A percentile compares a stretch with the other conserved stretches of the same genome.
phyloP scores from a whole-genome alignment of 2,888 invertebrate genomes.

The Drosophila mimica region DNA sequence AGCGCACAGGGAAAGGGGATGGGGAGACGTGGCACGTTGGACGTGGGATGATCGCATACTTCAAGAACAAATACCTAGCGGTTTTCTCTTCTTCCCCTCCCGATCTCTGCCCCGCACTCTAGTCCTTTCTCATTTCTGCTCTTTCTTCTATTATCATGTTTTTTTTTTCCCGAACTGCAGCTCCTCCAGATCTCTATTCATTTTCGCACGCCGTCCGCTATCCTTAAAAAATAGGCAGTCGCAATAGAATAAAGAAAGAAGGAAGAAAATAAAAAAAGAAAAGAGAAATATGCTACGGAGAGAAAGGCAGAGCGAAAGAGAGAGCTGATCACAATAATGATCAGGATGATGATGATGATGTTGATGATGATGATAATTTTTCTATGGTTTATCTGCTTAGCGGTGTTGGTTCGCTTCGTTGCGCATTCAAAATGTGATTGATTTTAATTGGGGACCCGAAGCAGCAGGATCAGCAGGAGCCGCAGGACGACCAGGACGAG shows the following conservation, averaged over 20 bases:
- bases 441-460: slow-evolving; percentile 71
- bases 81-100: slow-evolving; percentile 54
- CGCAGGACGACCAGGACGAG: slow-evolving; percentile 22
- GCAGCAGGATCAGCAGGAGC: slow-evolving; percentile 15
- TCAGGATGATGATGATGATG: neutral
- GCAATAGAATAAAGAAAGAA: slow-evolving; percentile 1
- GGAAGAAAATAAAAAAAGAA: slow-evolving; percentile 11
- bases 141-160: slow-evolving; percentile 2
- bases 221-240: slow-evolving; percentile 42
- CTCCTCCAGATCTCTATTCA: slow-evolving; percentile 42
- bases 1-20: neutral
- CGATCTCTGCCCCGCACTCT: slow-evolving; percentile 7
- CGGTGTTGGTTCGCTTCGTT: slow-evolving; percentile 49
- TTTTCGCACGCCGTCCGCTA: slow-evolving; percentile 65
- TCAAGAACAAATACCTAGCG: slow-evolving; percentile 76
- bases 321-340: slow-evolving; percentile 23
- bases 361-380: slow-evolving; percentile 56
- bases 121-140: slow-evolving; percentile 1
- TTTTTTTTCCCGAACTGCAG: slow-evolving; percentile 32
- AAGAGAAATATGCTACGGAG: slow-evolving; percentile 11
- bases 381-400: slow-evolving; percentile 68
- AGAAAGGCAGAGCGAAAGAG: slow-evolving; percentile 8
- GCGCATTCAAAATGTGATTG: slow-evolving; percentile 70
- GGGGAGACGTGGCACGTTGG: slow-evolving; percentile 1
- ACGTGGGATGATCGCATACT: slow-evolving; percentile 68